Base-by-base conservation (phyloP, 1,140 invertebrate species). In the Drosophila oshimai region DNA sequence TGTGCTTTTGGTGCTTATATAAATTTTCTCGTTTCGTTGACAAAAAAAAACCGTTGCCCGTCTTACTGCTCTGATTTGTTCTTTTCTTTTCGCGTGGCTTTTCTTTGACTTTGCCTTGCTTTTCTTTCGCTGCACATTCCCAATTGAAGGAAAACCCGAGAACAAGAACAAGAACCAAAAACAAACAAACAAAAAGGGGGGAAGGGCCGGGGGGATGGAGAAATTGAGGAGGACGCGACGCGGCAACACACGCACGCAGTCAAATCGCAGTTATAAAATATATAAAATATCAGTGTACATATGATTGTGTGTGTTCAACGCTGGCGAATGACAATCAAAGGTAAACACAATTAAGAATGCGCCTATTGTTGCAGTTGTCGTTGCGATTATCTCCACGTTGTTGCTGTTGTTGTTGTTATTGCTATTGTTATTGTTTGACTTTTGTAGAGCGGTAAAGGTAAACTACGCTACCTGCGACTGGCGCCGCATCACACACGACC, bases 101-200 rank as follows among this genome's bases (percentile, higher is more conserved):
- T 60, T 39, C 50, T 39, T 31, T 51, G 24, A 13, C 24, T 51
- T 37, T 9, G 37, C 17, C n/a, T 26, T 22, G 34, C 51, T 37
- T 24, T 41, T 57, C 51, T 13, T 61, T 58, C 26, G 57, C 50
- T 42, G 58, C 58, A 60, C 58, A 61, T 61, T 61, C 57, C 57
- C 58, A 61, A 61, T 61, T 61, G 53, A 53, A 41, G 36, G 58
- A 61, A 61, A 61, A 61, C 6, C 24, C 58, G 58, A 61, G 51
- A 15, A 37, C 37, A 53, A 50, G 51, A 50, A 55, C 49, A 50
- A 55, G 51, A 55, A 55, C 50, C 33, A 60, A 55, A 60, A 60
- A 55, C 50, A 61, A 61, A 55, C 50, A 61, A 61, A 55, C 50
- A 61, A 57, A 61, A 61, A 57, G 26, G 4, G 28, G 10, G 42